Conservation (phyloP, 2,888 invertebrate genomes). For the Cryptocephalus moraei region DNA sequence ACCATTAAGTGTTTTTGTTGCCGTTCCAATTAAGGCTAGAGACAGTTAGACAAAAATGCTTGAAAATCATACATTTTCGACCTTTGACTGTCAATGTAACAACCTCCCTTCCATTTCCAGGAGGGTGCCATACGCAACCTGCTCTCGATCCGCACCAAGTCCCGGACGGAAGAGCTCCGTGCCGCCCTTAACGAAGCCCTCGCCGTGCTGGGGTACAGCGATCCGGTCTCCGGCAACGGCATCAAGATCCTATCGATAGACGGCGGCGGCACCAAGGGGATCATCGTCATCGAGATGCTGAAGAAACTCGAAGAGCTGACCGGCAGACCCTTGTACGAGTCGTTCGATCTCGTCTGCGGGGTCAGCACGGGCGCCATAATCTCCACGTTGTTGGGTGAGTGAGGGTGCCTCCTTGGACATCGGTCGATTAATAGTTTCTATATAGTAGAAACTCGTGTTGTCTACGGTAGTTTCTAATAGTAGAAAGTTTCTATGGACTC, state of each 20-base stretch:
- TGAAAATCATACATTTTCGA: too few relatives aligned
- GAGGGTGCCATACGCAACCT: constrained; percentile 59
- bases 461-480: too few relatives aligned
- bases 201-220: constrained; percentile 60
- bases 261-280: constrained; percentile 85
- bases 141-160: constrained; percentile 43
- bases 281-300: constrained; percentile 75
- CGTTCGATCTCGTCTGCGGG: constrained; percentile 82
- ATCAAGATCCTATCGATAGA: constrained; percentile 77
- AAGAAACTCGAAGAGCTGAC: constrained; percentile 64
- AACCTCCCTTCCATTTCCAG: constrained; percentile 31
- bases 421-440: neutral
- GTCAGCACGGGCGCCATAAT: constrained; percentile 78
- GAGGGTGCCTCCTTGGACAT: constrained; percentile 6
- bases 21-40: too few relatives aligned
- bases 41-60: too few relatives aligned
- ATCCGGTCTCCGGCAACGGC: constrained; percentile 60
- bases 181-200: constrained; percentile 44
- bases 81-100: too few relatives aligned
- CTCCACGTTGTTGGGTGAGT: constrained; percentile 47
- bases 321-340: constrained; percentile 55
- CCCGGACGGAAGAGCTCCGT: constrained; percentile 29
- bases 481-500: too few relatives aligned
- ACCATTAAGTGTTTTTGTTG: too few relatives aligned
- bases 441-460: too few relatives aligned